phyloP scores from a whole-genome alignment of 1,140 invertebrate species.

The Drosophila punjabiensis region DNA sequence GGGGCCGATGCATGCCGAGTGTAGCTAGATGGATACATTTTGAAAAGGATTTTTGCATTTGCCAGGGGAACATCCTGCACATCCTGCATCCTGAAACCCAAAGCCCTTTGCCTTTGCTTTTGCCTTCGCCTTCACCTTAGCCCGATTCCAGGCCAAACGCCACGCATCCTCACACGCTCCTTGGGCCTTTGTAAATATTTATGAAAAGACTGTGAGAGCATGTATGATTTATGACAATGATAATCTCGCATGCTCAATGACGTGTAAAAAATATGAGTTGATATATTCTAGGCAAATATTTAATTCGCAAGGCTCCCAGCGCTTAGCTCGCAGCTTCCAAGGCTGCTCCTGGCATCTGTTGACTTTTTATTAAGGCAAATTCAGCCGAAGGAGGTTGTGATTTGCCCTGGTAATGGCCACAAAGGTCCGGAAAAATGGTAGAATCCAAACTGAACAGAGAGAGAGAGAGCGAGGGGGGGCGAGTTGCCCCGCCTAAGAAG shows the following conservation, averaged over 20 bases:
- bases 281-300: conserved; percentile 80
- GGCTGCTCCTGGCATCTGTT: conserved; percentile 13
- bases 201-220: conserved; percentile 72
- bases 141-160: not conserved
- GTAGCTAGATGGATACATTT: conserved; percentile 24
- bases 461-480: no score
- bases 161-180: not conserved
- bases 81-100: not conserved
- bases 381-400: conserved; percentile 12
- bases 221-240: conserved; percentile 81
- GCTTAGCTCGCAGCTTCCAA: not conserved
- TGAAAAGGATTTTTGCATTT: conserved; percentile 29
- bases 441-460: not conserved
- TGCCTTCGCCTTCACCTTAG: not conserved
- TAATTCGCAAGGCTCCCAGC: conserved; percentile 51
- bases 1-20: not conserved
- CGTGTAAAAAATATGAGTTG: conserved; percentile 80
- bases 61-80: conserved; percentile 14
- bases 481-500: not conserved
- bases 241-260: conserved; percentile 82
- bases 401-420: conserved; percentile 19
- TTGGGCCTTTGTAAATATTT: conserved; percentile 78
- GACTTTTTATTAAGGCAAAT: conserved; percentile 4
- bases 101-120: not conserved
- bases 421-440: conserved; percentile 5